Conservation (phyloP, 92 coral and sea anemone species). For the Parazoanthus swiftii region DNA sequence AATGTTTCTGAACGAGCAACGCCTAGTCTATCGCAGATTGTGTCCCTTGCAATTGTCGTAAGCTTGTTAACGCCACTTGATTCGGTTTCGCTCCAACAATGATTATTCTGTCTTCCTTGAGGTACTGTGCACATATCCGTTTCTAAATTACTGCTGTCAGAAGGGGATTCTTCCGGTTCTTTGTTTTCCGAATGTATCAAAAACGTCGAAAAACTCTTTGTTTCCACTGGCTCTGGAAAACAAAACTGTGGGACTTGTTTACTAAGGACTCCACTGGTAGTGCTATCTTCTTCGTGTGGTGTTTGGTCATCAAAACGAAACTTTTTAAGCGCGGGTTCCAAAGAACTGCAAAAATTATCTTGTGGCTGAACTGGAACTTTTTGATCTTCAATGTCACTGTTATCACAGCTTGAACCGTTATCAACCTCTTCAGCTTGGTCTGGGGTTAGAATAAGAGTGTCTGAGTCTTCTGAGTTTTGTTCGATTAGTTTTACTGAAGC, state of each 20-base stretch:
- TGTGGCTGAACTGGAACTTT: constrained; percentile 24
- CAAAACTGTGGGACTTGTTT: constrained; percentile 6
- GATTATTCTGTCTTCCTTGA: neutral
- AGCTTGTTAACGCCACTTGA: neutral
- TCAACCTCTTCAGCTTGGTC: neutral
- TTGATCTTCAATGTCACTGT: constrained; percentile 13
- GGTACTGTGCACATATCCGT: neutral
- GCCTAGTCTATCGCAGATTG: neutral
- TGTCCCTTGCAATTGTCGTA: neutral
- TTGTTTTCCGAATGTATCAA: neutral
- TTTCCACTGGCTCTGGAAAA: constrained; percentile 28
- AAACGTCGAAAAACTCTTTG: constrained; percentile 8
- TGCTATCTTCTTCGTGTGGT: neutral
- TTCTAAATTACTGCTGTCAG: neutral
- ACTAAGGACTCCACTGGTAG: too few relatives aligned
- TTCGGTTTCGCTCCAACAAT: neutral
- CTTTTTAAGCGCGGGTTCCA: constrained; percentile 9
- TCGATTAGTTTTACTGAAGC: constrained; percentile 1
- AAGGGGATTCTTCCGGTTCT: neutral
- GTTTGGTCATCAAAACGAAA: neutral
- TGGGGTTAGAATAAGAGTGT: constrained; percentile 37
- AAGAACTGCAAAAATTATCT: neutral
- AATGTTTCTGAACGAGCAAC: neutral
- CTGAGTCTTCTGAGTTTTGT: constrained; percentile 29
- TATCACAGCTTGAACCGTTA: neutral